phyloP scores from a whole-genome alignment of 2,888 invertebrate species.

The Autographa gamma region DNA sequence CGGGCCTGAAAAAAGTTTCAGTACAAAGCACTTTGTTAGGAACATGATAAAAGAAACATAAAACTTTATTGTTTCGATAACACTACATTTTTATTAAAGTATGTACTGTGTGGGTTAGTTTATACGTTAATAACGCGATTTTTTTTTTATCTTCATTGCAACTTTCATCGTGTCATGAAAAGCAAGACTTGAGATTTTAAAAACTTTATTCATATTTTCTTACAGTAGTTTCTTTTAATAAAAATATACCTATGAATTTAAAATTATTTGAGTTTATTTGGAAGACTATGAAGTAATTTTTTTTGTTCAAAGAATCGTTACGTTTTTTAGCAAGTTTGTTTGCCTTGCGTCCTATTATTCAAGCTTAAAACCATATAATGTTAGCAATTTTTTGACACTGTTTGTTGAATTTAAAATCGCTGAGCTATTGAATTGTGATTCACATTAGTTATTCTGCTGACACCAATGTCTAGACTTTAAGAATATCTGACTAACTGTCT shows the following conservation, averaged over 20 bases:
- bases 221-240: no score
- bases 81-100: constrained; percentile 28
- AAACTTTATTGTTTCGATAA: constrained; percentile 45
- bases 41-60: constrained; percentile 53
- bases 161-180: not conserved
- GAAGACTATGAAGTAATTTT: no score
- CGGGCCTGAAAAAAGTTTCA: constrained; percentile 47
- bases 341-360: no score
- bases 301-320: no score
- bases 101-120: constrained; percentile 31
- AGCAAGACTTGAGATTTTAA: no score
- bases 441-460: not conserved
- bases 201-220: no score
- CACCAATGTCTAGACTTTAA: not conserved
- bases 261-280: no score
- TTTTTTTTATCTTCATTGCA: not conserved
- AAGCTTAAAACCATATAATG: no score
- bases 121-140: not conserved
- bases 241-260: no score
- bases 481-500: not conserved
- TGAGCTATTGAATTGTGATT: not conserved
- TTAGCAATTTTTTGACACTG: not conserved
- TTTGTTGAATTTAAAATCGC: not conserved
- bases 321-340: no score
- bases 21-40: constrained; percentile 51